Evolutionary conservation across 2,113 vertebrate genomes (phyloP), one percentile per base, ranked within the genome.

Genomic region (Passer domesticus): DNA sequence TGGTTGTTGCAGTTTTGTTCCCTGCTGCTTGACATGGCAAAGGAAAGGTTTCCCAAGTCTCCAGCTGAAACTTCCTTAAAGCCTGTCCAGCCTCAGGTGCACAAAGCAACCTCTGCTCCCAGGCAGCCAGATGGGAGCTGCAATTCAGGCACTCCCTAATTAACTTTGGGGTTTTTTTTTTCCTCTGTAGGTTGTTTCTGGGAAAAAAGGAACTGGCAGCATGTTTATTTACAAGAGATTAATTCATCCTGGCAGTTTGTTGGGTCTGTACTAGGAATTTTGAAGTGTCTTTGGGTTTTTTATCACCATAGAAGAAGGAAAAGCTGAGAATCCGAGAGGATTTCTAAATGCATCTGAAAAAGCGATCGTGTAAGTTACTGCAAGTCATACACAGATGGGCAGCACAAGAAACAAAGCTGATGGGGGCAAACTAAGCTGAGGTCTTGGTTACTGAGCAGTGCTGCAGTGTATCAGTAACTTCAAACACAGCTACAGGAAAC

Each of bases 61-160:
- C 46, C 20, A 31, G 77, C 66, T 94, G 81, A 91, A 23, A 22
- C 30, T 67, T 92, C 49, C 78, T 83, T 63, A 67, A 73, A 88
- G 60, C 41, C 52, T 74, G 47, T 44, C 82, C 56, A 62, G 85
- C 41, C 86, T 62, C 86, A 90, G 90, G 80, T 86, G 83, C 76
- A 60, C 55, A 68, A 27, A 83, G 39, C 75, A 94, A 86, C 90
- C 77, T 90, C 93, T 94, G 76, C 87, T 92, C 80, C 80, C 83
- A 84, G 44, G 83, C 85, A 95, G 83, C 85, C 93, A 94, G 92
- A 92, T 92, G 85, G 85, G 63, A 93, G 83, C 82, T 93, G 85
- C 76, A 86, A 83, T 92, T 85, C 76, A 58, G 56, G 56, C 88
- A 64, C 64, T 93, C 85, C 59, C 75, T 89, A 92, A 96, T 95